phyloP scores from a whole-genome alignment of 2,888 invertebrate genomes.

The Pollenia labialis region DNA sequence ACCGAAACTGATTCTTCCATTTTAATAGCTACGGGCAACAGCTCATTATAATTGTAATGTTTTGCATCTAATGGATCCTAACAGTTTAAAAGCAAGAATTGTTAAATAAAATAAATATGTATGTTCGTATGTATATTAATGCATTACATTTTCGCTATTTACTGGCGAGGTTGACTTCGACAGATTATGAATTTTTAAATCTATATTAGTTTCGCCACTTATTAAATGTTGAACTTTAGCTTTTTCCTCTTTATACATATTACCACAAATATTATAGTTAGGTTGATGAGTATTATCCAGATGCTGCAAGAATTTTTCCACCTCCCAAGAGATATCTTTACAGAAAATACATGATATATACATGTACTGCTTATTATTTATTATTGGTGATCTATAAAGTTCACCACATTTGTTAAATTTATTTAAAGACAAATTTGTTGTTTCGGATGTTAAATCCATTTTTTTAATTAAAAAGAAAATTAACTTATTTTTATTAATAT shows the following conservation, averaged over 20 bases:
- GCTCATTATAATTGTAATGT: slow-evolving; percentile 14
- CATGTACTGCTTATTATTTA: slow-evolving; percentile 49
- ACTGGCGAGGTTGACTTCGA: background rate
- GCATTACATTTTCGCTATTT: slow-evolving; percentile 31
- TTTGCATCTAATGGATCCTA: slow-evolving; percentile 67
- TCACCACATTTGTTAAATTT: slow-evolving; percentile 63
- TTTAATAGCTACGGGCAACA: slow-evolving; percentile 8
- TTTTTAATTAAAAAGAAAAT: background rate
- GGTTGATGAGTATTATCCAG: slow-evolving; percentile 8
- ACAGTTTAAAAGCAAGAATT: background rate
- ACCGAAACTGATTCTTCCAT: slow-evolving; percentile 2
- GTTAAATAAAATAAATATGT: background rate
- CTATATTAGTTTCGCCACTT: background rate
- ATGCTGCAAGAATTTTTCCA: slow-evolving; percentile 52
- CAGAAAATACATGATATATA: slow-evolving; percentile 63
- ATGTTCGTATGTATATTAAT: background rate
- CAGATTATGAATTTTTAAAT: background rate
- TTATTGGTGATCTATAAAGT: slow-evolving; percentile 54
- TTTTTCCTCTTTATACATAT: slow-evolving; percentile 12
- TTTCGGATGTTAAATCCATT: slow-evolving; percentile 28
- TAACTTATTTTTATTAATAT: background rate
- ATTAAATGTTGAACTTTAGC: background rate
- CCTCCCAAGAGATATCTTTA: slow-evolving; percentile 47
- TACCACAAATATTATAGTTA: background rate
- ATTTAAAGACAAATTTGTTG: slow-evolving; percentile 5